Evolutionary conservation across 2,797 vertebrate species (phyloP), one percentile per base, ranked within the genome.

Genomic region (Threskiornis aethiopicus): DNA sequence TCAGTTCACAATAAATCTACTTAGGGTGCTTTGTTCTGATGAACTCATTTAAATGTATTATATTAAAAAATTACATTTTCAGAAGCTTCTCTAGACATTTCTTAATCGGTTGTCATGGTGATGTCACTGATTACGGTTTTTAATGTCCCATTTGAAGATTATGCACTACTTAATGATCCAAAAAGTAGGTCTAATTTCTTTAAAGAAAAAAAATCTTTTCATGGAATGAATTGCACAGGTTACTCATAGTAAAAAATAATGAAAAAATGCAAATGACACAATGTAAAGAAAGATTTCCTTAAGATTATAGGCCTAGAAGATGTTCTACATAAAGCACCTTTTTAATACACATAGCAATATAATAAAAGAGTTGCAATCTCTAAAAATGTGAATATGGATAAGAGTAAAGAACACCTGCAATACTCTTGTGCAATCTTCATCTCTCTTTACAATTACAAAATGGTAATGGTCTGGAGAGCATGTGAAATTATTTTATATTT

Each of bases 101-200:
- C 79, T 92, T 96, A 95, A 95, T 95, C 15, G 22, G 94, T 97
- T 97, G 95, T 90, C 94, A 97, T 90, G 94, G 95, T 84, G 79
- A 97, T 95, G 86, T 95, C 87, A 96, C 93, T 91, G 86, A 90
- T 97, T 92, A 77, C 17, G 9, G 87, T 84, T 97, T 96, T 88
- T 79, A 91, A 79, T 90, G 90, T 95, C 97, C 95, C 90, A 96
- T 97, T 88, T 96, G 92, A 97, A 95, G 95, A 89, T 91, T 84
- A 89, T 70, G 87, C 64, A 70, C 41, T 77, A 84, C 59, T 94
- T 96, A 95, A 91, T 91, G 80, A 82, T 91, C 79, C 51, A 90
- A 94, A 93, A 94, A 86, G 71, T 66, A 84, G 24, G 42, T 59
- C 84, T 90, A 79, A 94, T 92, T 95, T 96, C 65, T 85, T 87